These are phyloP conservation scores for Dromococcyx pavoninus DNA, from an alignment of 2,797 vertebrate species.

Conservation along the genomic window DNA sequence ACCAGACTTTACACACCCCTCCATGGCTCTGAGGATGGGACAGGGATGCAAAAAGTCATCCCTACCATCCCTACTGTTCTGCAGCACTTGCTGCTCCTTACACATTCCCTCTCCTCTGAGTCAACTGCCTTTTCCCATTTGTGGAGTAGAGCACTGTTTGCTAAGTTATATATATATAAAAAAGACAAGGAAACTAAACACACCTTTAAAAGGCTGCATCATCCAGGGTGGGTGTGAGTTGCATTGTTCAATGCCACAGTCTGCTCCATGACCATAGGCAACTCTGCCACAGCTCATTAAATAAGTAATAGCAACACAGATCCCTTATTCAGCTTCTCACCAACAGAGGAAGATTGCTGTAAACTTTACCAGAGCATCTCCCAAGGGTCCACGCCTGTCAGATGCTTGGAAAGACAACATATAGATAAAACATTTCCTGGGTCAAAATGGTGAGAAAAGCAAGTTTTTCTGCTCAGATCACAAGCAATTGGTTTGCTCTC, in stretches of 20 bases:
- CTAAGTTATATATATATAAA: neutral
- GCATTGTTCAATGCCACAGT: neutral
- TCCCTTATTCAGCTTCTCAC: neutral
- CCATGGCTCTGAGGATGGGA: neutral
- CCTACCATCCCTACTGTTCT: neutral
- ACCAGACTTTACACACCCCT: neutral
- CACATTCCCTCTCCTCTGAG: rapidly evolving
- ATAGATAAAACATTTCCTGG: neutral
- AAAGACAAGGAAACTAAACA: neutral
- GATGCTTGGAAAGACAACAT: neutral
- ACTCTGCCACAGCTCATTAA: rapidly evolving
- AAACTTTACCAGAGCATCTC: neutral
- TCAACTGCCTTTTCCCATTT: neutral
- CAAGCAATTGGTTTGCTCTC: neutral
- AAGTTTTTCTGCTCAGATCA: neutral
- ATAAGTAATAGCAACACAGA: neutral
- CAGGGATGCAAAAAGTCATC: neutral
- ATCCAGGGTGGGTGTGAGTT: neutral
- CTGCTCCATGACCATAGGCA: rapidly evolving
- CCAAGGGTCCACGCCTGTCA: neutral
- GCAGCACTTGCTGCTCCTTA: neutral
- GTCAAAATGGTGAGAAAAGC: neutral
- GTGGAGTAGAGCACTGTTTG: neutral
- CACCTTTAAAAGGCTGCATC: neutral
- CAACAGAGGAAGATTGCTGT: neutral